Percentiles rank a stretch among this genome's conserved stretches.
Evolutionary conservation across 2,888 invertebrate genomes (phyloP).

Genomic region (Dyspetes luteomarginatus): DNA sequence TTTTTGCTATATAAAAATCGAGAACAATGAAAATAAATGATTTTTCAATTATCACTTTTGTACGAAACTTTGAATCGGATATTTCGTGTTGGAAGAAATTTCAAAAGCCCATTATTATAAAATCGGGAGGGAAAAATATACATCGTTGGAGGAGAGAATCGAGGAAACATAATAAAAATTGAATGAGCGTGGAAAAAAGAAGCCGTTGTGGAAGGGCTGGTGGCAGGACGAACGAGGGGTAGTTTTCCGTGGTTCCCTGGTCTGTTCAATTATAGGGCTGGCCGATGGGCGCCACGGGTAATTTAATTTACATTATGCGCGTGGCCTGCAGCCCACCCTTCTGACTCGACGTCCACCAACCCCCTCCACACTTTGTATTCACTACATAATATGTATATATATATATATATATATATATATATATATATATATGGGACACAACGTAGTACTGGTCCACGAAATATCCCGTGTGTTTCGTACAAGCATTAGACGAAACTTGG

Average conservation of each 20-base stretch:
- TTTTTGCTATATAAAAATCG: background rate
- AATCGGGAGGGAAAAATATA: background rate
- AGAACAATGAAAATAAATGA: background rate
- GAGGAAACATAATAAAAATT: conserved; percentile 4
- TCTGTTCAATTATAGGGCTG: conserved; percentile 35
- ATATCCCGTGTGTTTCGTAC: conserved; percentile 75
- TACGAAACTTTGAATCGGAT: background rate
- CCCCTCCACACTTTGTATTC: background rate
- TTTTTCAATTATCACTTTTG: background rate
- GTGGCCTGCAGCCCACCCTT: conserved; percentile 19
- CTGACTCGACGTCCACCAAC: background rate
- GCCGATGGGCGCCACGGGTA: conserved; percentile 67
- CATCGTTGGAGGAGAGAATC: background rate
- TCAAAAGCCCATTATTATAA: background rate
- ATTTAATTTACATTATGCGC: conserved; percentile 78
- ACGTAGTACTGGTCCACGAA: conserved; percentile 4
- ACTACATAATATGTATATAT: no score
- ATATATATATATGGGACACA: background rate
- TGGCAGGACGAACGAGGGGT: background rate
- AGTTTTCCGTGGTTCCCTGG: conserved; percentile 32
- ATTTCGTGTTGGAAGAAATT: background rate
- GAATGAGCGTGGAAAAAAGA: conserved; percentile 21
- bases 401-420: background rate
- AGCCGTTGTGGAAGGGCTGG: background rate
- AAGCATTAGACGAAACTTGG: conserved; percentile 77